Base-by-base conservation (phyloP, 2,888 invertebrate genomes). In the Biston betularia region DNA sequence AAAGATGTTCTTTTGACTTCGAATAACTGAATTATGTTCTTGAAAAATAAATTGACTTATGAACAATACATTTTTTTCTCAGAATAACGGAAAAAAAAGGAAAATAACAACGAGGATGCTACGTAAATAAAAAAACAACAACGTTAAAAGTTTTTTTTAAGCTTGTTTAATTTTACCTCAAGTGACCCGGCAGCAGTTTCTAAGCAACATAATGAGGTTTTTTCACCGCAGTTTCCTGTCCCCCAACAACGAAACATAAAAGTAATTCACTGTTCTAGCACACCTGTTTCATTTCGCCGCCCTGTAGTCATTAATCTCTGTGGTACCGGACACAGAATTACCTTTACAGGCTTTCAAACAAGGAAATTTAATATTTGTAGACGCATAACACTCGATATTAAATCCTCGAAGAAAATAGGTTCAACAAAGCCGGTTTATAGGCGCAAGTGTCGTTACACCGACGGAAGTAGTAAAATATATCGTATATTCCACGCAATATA, bases 241-340 rank as follows among this genome's bases (percentile, higher is more conserved):
- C 57, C 24, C 55, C 63, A 49, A 65, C 50, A 63, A 63, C 62
- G 42, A 59, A 63, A 65, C 65, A 65, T 65, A 65, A 65, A 69
- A 69, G 58, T 62, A 62, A 67, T 58, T 63, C 53, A 60, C 48
- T 69, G 65, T 50, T 55, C 62, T 45, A 61, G 44, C 57, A 69
- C 69, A 69, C 65, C 65, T 69, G 69, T 69, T 65, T 63, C 65
- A 65, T 69, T 69, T 69, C 60, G 65, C 52, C 59, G 55, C 48
- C 15, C 55, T 57, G 49, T 35, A 50, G 54, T 58, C 69, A 69
- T 69, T 69, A 69, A 63, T 69, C 65, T 59, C 56, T 60, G 38
- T 38, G 49, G 11, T 55, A 35, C 53, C 46, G 61, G 55, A 63
- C 65, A 63, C 56, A 34, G 59, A 65, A 65, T 55, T 60, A 64